Conservation (phyloP, 2,888 invertebrate genomes). For the Piscicola geometra region DNA sequence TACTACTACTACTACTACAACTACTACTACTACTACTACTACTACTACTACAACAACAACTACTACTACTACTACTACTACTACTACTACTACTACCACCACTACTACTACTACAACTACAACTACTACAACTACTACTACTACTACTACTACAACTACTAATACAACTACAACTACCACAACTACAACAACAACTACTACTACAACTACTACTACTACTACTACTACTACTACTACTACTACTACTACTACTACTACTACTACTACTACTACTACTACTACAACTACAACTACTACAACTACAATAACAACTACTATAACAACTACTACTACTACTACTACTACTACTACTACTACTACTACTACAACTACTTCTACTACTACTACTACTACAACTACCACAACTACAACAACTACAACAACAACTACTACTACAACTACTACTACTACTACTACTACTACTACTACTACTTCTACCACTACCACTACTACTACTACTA, state of each 20-base stretch:
- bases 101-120: not conserved
- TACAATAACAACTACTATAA: not conserved
- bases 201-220: not conserved
- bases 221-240: not conserved
- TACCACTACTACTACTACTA: not conserved
- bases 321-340: not conserved
- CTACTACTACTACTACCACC: not conserved
- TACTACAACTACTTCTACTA: not conserved
- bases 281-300: not conserved
- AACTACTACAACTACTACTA: not conserved
- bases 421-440: not conserved
- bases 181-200: not conserved
- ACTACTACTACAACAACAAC: not conserved
- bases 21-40: not conserved
- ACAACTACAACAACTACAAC: not conserved
- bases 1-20: not conserved
- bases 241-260: not conserved
- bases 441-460: not conserved
- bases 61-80: constrained; percentile 2
- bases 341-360: constrained; percentile 3
- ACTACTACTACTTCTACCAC: not conserved
- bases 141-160: not conserved
- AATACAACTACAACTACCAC: not conserved
- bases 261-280: not conserved
- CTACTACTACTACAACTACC: not conserved